Evolutionary conservation across 1,140 invertebrate genomes (phyloP), one percentile per base, ranked within the genome.

Genomic region (Leptestheria dahalacensis): DNA sequence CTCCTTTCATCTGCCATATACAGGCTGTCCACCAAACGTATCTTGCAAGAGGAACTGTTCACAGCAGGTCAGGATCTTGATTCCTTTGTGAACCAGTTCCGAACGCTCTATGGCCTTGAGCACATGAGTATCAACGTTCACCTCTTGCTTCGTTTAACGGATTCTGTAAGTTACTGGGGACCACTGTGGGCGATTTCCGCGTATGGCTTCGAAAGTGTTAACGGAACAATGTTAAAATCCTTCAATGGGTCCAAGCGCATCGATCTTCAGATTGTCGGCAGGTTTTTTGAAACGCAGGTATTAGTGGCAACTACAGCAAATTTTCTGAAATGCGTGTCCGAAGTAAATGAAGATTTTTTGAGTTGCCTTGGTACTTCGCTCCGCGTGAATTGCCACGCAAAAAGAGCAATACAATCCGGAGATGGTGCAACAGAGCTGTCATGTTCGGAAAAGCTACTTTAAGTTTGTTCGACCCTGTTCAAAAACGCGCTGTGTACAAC

Each of bases 91-190:
- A 29, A 56, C 49, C 55, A 59, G n/a, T 58, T 64, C 11, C 29
- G 61, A 50, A 21, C 47, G 26, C 62, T 66, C 10, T 68, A 67
- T 53, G 56, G 61, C 1, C 51, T 25, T n/a, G 41, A 59, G 33
- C 9, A 65, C 15, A 56, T 64, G 41, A 60, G 51, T 2, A 66
- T 65, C 53, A 67, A 68, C 57, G 61, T 62, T 33, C 66, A 68
- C 63, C 51, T 65, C 0, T 57, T 67, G 2, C 53, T 63, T 33
- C 65, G 64, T 55, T 55, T 64, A 15, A 11, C 62, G 0, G 4
- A 63, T 21, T 62, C 60, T 57, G 63, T 66, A 12, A 21, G 15
- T 48, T 50, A 63, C 41, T 66, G 53, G 59, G 63, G 65, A 28
- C 56, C 65, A n/a, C 53, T 66, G 23, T 66, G 64, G 62, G 33